phyloP scores from a whole-genome alignment of 1,140 invertebrate genomes.

The Cylas formicarius region DNA sequence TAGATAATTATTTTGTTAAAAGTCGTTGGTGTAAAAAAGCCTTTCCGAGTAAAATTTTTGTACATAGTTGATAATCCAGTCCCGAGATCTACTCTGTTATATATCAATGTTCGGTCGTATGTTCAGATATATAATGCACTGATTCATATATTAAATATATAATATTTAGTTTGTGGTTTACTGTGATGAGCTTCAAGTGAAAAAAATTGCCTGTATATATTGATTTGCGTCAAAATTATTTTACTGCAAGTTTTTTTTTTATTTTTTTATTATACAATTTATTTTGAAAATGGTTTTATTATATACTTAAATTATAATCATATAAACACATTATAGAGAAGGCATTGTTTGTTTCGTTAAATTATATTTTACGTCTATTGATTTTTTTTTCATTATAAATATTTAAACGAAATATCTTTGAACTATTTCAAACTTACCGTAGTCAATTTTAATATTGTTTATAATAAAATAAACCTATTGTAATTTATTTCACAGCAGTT shows the following conservation, averaged over 20 bases:
- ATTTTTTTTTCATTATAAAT: conserved; percentile 21
- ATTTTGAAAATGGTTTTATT: conserved; percentile 37
- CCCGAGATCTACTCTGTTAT: conserved; percentile 34
- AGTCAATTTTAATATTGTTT: conserved; percentile 41
- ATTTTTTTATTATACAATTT: conserved; percentile 31
- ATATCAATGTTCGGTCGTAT: conserved; percentile 40
- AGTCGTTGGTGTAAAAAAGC: too few species aligned
- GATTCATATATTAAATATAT: conserved; percentile 42
- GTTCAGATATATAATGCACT: conserved; percentile 40
- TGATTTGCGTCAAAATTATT: conserved; percentile 33
- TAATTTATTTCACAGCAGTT: conserved; percentile 17
- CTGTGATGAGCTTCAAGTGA: conserved; percentile 43
- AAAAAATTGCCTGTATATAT: conserved; percentile 34
- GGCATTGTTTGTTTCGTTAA: conserved; percentile 30
- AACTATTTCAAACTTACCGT: conserved; percentile 34
- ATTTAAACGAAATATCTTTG: conserved; percentile 25
- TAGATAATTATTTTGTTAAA: too few species aligned
- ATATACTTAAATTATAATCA: conserved; percentile 39
- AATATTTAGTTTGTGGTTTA: conserved; percentile 41
- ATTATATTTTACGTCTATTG: conserved; percentile 30
- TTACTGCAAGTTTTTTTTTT: conserved; percentile 29
- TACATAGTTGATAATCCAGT: too few species aligned
- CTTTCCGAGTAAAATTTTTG: too few species aligned
- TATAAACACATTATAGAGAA: conserved; percentile 35
- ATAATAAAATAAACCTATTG: conserved; percentile 33